Percentiles rank a stretch among this genome's conserved stretches.
phyloP scores from a whole-genome alignment of 2,888 invertebrate genomes.

The Fissipunctia ypsillon region DNA sequence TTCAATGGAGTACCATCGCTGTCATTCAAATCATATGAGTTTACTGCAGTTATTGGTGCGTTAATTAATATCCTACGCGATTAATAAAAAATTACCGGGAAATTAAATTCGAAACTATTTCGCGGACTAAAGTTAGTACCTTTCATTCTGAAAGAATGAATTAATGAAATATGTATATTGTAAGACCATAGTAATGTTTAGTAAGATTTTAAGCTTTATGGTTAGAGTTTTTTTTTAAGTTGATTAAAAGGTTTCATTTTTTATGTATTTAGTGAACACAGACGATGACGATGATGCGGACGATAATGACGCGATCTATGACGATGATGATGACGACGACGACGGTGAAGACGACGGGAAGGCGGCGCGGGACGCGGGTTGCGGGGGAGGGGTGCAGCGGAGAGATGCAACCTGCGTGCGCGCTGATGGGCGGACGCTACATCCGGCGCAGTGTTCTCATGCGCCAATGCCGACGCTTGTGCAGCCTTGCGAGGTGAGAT shows the following conservation, averaged over 20 bases:
- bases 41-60: no score
- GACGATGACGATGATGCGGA: conserved; percentile 82
- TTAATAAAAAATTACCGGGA: no score
- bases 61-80: no score
- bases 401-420: conserved; percentile 90
- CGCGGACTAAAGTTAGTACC: no score
- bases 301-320: conserved; percentile 83
- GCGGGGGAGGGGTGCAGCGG: conserved; percentile 91
- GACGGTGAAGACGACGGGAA: conserved; percentile 80
- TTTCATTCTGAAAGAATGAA: no score
- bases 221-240: no score
- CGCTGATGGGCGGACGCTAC: conserved; percentile 86
- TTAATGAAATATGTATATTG: neutral
- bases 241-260: no score
- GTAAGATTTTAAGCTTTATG: no score
- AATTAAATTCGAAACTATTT: no score
- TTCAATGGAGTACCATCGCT: conserved; percentile 4
- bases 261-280: conserved; percentile 66
- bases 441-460: conserved; percentile 87
- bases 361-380: conserved; percentile 76
- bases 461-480: conserved; percentile 89
- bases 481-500: conserved; percentile 88
- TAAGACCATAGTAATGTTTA: neutral
- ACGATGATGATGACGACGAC: conserved; percentile 79
- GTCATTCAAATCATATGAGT: conserved; percentile 7